Evolutionary conservation across 2,888 invertebrate species (phyloP).

Genomic region (Acleris emargana): DNA sequence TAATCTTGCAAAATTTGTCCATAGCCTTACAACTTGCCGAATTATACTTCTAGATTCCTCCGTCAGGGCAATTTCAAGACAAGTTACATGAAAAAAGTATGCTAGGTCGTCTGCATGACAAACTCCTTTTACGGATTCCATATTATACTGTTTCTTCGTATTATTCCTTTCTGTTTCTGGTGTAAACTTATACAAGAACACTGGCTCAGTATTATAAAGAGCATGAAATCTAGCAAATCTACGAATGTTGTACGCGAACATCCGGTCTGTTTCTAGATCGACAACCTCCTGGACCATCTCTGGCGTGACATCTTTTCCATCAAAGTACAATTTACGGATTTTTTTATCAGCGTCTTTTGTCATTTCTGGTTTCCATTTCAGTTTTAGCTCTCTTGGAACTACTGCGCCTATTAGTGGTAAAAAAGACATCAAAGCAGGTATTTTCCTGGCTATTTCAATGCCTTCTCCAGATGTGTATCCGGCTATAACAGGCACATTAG

Average conservation of each 20-base stretch:
- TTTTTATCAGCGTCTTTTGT: slow-evolving; percentile 54
- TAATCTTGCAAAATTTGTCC: slow-evolving; percentile 68
- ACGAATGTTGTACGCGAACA: slow-evolving; percentile 67
- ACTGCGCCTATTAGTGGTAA: slow-evolving; percentile 57
- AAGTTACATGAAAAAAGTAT: slow-evolving; percentile 69
- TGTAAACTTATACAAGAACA: slow-evolving; percentile 67
- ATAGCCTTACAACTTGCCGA: slow-evolving; percentile 58
- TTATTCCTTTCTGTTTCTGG: slow-evolving; percentile 72
- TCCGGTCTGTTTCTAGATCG: slow-evolving; percentile 62
- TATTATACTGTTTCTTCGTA: slow-evolving; percentile 65
- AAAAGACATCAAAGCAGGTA: slow-evolving; percentile 50
- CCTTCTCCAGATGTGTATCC: slow-evolving; percentile 77
- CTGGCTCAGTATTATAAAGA: slow-evolving; percentile 51
- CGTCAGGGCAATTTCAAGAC: slow-evolving; percentile 64
- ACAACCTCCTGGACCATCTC: slow-evolving; percentile 57
- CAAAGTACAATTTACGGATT: slow-evolving; percentile 68
- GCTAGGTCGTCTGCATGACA: slow-evolving; percentile 74
- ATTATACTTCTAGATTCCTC: slow-evolving; percentile 60
- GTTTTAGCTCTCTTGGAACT: slow-evolving; percentile 72
- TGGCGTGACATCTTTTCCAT: slow-evolving; percentile 52
- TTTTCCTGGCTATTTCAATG: slow-evolving; percentile 68
- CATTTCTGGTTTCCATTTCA: slow-evolving; percentile 55
- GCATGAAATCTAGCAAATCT: slow-evolving; percentile 64
- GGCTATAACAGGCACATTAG: slow-evolving; percentile 68
- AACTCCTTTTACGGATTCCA: slow-evolving; percentile 63